Evolutionary conservation across 2,113 vertebrate species (phyloP).

Genomic region (Phyllostomus hastatus): DNA sequence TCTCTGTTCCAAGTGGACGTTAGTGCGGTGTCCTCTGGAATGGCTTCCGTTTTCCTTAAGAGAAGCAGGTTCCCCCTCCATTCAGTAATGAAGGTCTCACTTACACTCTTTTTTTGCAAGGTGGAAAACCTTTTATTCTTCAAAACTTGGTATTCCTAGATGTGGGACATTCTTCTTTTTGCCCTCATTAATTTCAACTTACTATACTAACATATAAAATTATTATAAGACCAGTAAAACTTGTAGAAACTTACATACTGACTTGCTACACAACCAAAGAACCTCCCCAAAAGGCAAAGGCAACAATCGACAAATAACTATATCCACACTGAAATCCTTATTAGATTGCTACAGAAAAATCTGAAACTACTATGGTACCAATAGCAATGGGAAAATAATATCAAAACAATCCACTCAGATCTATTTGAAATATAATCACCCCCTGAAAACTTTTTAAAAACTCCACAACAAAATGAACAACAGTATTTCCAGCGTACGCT

Average conservation of each 20-base stretch:
- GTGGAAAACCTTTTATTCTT: not conserved
- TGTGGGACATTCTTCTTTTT: not conserved
- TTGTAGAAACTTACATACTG: not conserved
- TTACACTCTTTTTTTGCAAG: not conserved
- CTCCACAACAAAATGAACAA: not conserved
- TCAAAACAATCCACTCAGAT: not conserved
- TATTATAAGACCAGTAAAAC: not conserved
- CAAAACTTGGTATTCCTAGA: not conserved
- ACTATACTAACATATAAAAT: not conserved
- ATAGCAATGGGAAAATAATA: not conserved
- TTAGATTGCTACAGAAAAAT: not conserved
- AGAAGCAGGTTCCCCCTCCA: not conserved
- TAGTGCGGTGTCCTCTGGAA: not conserved
- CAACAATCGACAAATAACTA: not conserved
- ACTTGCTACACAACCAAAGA: not conserved
- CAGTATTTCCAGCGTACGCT: not conserved
- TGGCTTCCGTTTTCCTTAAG: not conserved
- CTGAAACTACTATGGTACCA: not conserved
- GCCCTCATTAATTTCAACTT: not conserved
- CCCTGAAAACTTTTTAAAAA: not conserved
- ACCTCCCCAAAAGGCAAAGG: not conserved
- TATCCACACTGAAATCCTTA: not conserved
- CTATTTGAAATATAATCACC: not conserved
- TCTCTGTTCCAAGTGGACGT: not conserved
- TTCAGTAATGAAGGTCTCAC: not conserved